Evolutionary conservation across 1,140 invertebrate species (phyloP).

Genomic region (Rhyacophila brunnea): DNA sequence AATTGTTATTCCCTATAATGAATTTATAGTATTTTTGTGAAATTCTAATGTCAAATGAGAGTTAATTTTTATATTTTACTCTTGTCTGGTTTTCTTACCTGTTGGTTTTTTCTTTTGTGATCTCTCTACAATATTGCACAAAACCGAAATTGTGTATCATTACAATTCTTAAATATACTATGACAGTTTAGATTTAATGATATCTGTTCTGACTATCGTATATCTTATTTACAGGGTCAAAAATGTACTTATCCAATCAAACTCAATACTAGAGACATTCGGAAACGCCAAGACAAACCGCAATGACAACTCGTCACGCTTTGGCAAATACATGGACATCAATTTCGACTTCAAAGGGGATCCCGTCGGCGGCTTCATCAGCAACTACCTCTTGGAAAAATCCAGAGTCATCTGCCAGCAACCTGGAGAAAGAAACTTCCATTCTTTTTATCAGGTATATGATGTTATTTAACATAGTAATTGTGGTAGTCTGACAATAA

Average conservation of each 20-base stretch:
- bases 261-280: slow-evolving; percentile 93
- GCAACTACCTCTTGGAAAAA: slow-evolving; percentile 96
- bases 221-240: slow-evolving; percentile 76
- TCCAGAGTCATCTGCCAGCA: slow-evolving; percentile 93
- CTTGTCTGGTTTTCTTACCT: too few species aligned
- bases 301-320: slow-evolving; percentile 96
- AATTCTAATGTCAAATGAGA: too few species aligned
- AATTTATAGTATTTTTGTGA: too few species aligned
- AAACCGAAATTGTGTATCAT: too few species aligned
- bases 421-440: slow-evolving; percentile 93
- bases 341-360: slow-evolving; percentile 99
- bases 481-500: too few species aligned
- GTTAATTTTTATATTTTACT: too few species aligned
- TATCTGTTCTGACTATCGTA: too few species aligned
- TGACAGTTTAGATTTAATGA: too few species aligned
- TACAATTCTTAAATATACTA: too few species aligned
- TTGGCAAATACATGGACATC: slow-evolving; percentile 99
- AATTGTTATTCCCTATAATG: too few species aligned
- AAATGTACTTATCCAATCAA: slow-evolving; percentile 94
- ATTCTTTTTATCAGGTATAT: slow-evolving; percentile 93
- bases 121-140: too few species aligned
- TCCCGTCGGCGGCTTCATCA: slow-evolving; percentile 93
- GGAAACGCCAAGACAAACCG: slow-evolving; percentile 97
- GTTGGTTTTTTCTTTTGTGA: too few species aligned
- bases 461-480: not conserved